Evolutionary conservation across 1,140 invertebrate species (phyloP).

Genomic region (Metopolophium dirhodum): DNA sequence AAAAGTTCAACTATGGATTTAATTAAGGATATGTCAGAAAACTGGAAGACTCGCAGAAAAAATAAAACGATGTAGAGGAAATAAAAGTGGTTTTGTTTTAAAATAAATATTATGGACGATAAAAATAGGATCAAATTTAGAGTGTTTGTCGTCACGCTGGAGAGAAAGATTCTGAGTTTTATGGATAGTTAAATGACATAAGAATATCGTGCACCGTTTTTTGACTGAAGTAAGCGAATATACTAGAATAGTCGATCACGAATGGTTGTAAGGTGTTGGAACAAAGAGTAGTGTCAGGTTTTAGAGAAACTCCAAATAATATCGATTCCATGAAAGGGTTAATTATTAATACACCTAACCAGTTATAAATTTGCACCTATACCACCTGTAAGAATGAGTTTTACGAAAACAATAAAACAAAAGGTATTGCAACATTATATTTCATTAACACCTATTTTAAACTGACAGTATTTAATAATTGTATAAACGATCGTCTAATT

Average conservation of each 20-base stretch:
- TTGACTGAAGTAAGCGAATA: neutral
- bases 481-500: neutral
- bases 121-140: neutral
- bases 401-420: neutral
- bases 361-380: neutral
- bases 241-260: neutral
- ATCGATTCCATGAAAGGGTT: neutral
- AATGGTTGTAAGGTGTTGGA: neutral
- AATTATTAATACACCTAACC: neutral
- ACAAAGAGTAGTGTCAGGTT: neutral
- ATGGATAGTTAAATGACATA: neutral
- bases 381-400: neutral
- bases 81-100: neutral
- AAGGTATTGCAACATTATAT: neutral
- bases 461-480: neutral
- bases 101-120: neutral
- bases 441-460: neutral
- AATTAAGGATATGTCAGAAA: neutral
- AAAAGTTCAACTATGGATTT: neutral
- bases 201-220: neutral
- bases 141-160: neutral
- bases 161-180: neutral
- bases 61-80: neutral
- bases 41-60: neutral
- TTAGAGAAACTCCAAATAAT: neutral